phyloP scores from a whole-genome alignment of 92 coral and sea anemone species.

The Actinostola sp. region DNA sequence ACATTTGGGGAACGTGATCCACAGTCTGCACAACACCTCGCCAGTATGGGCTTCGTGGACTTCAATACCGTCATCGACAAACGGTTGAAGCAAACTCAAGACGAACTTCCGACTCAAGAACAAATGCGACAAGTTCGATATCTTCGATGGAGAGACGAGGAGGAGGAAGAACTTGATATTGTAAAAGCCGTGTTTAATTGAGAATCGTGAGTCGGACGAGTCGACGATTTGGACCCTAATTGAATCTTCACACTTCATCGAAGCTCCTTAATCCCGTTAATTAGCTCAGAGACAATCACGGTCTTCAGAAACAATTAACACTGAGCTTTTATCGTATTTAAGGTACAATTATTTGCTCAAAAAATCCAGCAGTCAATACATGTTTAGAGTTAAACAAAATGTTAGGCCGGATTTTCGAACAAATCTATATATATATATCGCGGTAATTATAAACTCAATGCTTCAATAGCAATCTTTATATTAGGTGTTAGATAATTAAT shows the following conservation, averaged over 20 bases:
- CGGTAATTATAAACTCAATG: no score
- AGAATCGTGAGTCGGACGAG: background rate
- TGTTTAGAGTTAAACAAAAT: no score
- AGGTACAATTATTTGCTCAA: no score
- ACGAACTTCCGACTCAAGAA: constrained; percentile 71
- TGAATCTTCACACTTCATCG: background rate
- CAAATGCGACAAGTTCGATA: constrained; percentile 88
- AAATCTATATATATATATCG: no score
- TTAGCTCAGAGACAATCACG: background rate
- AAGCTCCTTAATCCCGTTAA: background rate
- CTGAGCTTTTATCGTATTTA: no score
- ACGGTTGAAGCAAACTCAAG: constrained; percentile 58
- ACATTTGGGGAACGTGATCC: constrained; percentile 53
- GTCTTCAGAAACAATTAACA: no score
- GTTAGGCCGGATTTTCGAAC: no score
- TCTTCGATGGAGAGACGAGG: constrained; percentile 68
- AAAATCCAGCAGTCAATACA: no score
- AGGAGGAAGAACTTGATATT: constrained; percentile 47
- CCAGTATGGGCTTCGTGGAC: constrained; percentile 82
- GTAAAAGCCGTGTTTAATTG: constrained; percentile 51
- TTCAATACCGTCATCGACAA: constrained; percentile 82
- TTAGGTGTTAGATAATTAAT: no score
- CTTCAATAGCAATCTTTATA: no score
- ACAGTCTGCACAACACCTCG: constrained; percentile 69
- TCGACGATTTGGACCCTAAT: background rate